Evolutionary conservation across 2,797 vertebrate species (phyloP).

Genomic region (Enteromius paludinosus): DNA sequence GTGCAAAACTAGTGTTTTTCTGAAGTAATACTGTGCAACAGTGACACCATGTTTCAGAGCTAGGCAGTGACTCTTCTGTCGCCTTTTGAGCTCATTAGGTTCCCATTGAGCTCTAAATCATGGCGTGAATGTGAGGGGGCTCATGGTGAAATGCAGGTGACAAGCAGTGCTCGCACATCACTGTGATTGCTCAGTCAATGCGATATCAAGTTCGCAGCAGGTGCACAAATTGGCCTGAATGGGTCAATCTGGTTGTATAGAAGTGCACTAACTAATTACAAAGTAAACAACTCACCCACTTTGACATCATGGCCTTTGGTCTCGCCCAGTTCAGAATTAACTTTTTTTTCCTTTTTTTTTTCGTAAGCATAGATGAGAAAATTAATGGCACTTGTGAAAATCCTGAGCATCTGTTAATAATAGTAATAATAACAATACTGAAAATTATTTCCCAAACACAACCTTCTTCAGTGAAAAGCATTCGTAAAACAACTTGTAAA

Average conservation of each 20-base stretch:
- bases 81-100: slow-evolving; percentile 1
- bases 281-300: background rate
- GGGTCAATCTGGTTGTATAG: background rate
- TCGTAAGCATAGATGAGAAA: background rate
- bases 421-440: background rate
- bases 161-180: background rate
- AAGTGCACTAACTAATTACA: slow-evolving; percentile 2
- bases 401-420: background rate
- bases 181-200: slow-evolving; percentile 27
- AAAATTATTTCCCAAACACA: background rate
- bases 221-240: slow-evolving; percentile 10
- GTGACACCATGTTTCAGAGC: slow-evolving; percentile 15
- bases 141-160: background rate
- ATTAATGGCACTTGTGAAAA: background rate
- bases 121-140: background rate
- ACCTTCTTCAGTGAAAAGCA: background rate
- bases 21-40: slow-evolving; percentile 13
- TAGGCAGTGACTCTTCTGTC: background rate
- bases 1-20: background rate
- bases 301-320: background rate
- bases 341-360: background rate
- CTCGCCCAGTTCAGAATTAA: background rate
- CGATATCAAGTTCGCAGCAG: slow-evolving; percentile 1
- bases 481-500: too few relatives aligned
- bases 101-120: background rate